A percentile compares a stretch with the other conserved stretches of the same genome.
These are phyloP conservation scores for Chalcosyrphus nemorum DNA, from an alignment of 2,888 invertebrate species.

Conservation along the genomic window DNA sequence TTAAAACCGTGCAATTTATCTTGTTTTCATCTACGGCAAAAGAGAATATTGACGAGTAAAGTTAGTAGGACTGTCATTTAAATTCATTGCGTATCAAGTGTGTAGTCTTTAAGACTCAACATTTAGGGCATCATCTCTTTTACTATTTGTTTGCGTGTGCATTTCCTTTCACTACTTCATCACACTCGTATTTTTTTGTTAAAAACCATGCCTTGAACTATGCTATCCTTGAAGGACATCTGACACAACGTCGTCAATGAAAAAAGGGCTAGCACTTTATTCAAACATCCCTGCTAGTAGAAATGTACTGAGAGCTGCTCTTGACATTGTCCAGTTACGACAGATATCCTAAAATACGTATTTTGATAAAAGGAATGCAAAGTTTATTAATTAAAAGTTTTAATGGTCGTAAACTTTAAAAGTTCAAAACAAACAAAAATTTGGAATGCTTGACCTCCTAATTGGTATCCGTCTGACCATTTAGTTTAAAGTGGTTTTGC, in stretches of 20 bases:
- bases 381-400: conserved; percentile 54
- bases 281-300: neutral
- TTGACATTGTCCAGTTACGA: conserved; percentile 27
- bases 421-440: neutral
- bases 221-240: conserved; percentile 16
- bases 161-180: too few species aligned
- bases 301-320: neutral
- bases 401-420: neutral
- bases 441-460: neutral
- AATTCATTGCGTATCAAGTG: too few species aligned
- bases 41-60: too few species aligned
- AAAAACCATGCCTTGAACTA: conserved; percentile 13
- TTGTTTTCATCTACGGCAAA: too few species aligned
- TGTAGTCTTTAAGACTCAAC: too few species aligned
- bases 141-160: conserved; percentile 16
- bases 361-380: neutral
- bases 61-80: neutral
- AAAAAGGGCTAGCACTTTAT: neutral
- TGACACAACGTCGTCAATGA: conserved; percentile 33
- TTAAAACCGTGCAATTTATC: too few species aligned
- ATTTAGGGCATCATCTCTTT: too few species aligned
- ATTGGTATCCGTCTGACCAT: neutral
- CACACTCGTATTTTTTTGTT: too few species aligned
- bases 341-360: conserved; percentile 3
- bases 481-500: neutral